These are phyloP conservation scores for Lumbricus terrestris DNA, from an alignment of 2,888 invertebrate species.

Conservation along the genomic window DNA sequence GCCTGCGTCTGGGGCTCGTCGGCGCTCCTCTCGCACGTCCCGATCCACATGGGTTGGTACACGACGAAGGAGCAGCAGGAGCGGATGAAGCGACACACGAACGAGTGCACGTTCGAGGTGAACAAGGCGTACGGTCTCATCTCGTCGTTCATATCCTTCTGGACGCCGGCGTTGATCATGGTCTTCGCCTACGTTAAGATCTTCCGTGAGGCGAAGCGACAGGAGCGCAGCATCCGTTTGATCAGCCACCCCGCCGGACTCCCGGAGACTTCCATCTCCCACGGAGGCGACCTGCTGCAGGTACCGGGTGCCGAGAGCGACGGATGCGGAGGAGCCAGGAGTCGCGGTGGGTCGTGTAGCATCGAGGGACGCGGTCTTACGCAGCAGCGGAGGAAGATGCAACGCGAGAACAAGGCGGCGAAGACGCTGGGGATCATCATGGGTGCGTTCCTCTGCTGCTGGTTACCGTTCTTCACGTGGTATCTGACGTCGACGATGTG, in stretches of 20 bases:
- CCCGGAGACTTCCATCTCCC: too few relatives aligned
- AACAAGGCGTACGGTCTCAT: conserved; percentile 53
- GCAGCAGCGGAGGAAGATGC: conserved; percentile 31
- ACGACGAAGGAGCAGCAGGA: conserved; percentile 28
- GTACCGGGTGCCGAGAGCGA: background rate
- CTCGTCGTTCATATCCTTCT: conserved; percentile 53
- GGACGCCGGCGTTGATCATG: conserved; percentile 52
- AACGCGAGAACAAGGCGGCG: conserved; percentile 41
- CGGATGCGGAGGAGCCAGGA: background rate
- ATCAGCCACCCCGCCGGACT: background rate
- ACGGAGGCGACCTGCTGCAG: background rate
- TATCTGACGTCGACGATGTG: conserved; percentile 44
- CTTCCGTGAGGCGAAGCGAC: conserved; percentile 48
- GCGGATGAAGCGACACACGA: background rate
- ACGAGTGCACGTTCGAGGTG: conserved; percentile 39
- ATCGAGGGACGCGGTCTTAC: conserved; percentile 6
- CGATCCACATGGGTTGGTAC: conserved; percentile 55
- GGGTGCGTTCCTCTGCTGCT: conserved; percentile 42
- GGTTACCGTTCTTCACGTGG: conserved; percentile 45
- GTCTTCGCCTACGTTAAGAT: conserved; percentile 52
- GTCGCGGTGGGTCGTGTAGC: background rate
- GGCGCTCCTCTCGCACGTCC: conserved; percentile 51
- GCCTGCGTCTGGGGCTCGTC: conserved; percentile 47
- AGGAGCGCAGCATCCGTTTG: conserved; percentile 34
- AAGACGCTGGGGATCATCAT: conserved; percentile 44